A percentile compares a stretch with the other conserved stretches of the same genome.
phyloP scores from a whole-genome alignment of 2,888 invertebrate species.

The Oligia strigilis region DNA sequence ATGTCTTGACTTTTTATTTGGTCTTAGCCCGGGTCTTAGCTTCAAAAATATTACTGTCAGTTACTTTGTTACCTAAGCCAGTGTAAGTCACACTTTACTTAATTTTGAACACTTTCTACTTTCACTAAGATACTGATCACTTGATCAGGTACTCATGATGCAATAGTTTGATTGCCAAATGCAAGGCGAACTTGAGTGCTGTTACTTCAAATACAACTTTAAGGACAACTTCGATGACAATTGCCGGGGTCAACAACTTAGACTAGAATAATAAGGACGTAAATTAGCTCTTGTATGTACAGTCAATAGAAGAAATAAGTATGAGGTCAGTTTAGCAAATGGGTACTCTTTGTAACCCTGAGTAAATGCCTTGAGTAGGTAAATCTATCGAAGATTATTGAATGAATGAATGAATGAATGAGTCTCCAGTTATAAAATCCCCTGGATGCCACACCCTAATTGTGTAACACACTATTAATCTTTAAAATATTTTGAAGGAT shows the following conservation, averaged over 20 bases:
- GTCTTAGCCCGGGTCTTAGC: too few relatives aligned
- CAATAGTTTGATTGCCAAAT: conserved; percentile 52
- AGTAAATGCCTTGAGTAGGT: background rate
- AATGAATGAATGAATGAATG: too few relatives aligned
- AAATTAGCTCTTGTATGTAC: conserved; percentile 17
- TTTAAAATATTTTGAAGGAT: too few relatives aligned
- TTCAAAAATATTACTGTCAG: background rate
- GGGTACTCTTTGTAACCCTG: background rate
- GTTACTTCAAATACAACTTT: conserved; percentile 21
- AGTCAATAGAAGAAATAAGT: background rate
- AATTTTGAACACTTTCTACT: conserved; percentile 59
- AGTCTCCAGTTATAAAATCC: too few relatives aligned
- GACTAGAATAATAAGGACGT: conserved; percentile 29
- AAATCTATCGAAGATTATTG: background rate
- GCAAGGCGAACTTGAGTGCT: conserved; percentile 53
- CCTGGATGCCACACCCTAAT: background rate
- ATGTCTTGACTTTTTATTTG: too few relatives aligned
- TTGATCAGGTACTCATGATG: conserved; percentile 37
- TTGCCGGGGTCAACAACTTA: conserved; percentile 57
- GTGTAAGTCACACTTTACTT: conserved; percentile 28
- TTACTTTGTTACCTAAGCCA: conserved; percentile 19
- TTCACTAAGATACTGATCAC: conserved; percentile 27
- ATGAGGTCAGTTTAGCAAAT: background rate
- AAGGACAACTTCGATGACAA: conserved; percentile 39
- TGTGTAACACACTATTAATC: too few relatives aligned